A percentile compares a stretch with the other conserved stretches of the same genome.
Evolutionary conservation across 2,797 vertebrate species (phyloP).

Genomic region (Gallirallus australis): DNA sequence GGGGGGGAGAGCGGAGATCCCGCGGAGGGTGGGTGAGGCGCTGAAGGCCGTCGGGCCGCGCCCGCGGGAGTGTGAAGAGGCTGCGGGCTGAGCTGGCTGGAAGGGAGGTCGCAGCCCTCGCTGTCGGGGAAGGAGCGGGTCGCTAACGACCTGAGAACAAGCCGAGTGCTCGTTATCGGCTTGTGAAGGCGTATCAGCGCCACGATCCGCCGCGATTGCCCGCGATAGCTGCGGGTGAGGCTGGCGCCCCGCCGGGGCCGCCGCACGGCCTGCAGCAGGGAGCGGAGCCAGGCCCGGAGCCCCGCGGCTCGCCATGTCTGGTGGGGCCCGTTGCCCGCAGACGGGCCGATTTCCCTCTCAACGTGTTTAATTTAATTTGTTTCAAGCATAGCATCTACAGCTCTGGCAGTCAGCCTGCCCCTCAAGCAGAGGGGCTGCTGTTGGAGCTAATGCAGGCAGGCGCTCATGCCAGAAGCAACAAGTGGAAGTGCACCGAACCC

Average conservation of each 20-base stretch:
- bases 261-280: background rate
- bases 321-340: background rate
- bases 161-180: background rate
- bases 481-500: background rate
- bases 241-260: background rate
- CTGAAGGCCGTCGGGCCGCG: too few relatives aligned
- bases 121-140: background rate
- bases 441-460: background rate
- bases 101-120: background rate
- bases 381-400: background rate
- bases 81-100: background rate
- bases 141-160: too few relatives aligned
- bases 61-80: background rate
- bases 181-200: accelerated
- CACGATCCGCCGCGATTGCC: accelerated
- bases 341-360: background rate
- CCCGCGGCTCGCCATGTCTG: background rate
- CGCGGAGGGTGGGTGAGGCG: background rate
- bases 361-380: background rate
- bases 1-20: too few relatives aligned
- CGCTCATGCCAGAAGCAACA: background rate
- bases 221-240: background rate
- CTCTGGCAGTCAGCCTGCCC: background rate
- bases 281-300: background rate
- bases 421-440: background rate